Evolutionary conservation across 2,113 vertebrate genomes (phyloP).

Genomic region (Zosterops japonicus): DNA sequence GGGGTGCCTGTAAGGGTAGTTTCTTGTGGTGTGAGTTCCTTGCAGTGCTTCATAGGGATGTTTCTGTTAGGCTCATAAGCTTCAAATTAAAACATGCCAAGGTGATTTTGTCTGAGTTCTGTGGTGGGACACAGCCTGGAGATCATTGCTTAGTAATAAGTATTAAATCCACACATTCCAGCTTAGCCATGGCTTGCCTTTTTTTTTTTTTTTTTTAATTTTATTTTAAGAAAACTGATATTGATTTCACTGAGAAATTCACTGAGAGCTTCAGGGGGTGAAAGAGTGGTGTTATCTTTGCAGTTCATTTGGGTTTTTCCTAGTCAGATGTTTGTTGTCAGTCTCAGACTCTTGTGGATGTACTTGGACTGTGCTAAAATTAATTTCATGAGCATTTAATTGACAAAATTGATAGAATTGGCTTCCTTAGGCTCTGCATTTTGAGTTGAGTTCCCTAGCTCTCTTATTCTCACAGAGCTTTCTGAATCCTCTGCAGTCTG

Average conservation of each 20-base stretch:
- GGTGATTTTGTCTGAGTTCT: not conserved
- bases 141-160: not conserved
- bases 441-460: not conserved
- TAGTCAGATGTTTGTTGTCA: not conserved
- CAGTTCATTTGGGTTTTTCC: not conserved
- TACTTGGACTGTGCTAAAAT: not conserved
- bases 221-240: not conserved
- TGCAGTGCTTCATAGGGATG: not conserved
- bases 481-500: not conserved
- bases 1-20: rapidly evolving
- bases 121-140: not conserved
- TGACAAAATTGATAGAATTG: not conserved
- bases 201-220: too few relatives aligned
- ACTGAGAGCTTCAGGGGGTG: not conserved
- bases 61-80: not conserved
- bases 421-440: not conserved
- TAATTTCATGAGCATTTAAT: not conserved
- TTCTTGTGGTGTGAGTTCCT: not conserved
- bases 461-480: not conserved
- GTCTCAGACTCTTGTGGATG: not conserved
- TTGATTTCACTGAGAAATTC: not conserved
- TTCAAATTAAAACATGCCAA: not conserved
- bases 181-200: rapidly evolving
- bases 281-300: rapidly evolving
- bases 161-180: not conserved